These are phyloP conservation scores for Porites rus DNA, from an alignment of 92 coral and sea anemone species.

Conservation along the genomic window DNA sequence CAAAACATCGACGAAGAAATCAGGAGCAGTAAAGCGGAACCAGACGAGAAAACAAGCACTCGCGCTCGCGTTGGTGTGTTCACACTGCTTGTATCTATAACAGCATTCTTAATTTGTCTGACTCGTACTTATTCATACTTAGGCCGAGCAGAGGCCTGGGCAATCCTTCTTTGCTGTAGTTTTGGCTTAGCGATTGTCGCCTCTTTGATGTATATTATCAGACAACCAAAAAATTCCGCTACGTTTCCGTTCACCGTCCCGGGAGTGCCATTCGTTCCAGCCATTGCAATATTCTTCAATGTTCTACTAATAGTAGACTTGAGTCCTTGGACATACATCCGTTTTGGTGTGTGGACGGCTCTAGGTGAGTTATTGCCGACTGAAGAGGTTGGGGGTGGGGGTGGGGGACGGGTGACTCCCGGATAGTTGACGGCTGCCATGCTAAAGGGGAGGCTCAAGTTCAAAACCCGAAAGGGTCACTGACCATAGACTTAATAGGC, in stretches of 20 bases:
- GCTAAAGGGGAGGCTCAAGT: no score
- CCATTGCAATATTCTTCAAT: constrained; percentile 71
- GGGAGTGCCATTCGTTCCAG: constrained; percentile 76
- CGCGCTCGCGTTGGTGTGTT: constrained; percentile 64
- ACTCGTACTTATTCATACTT: constrained; percentile 50
- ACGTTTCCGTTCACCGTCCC: constrained; percentile 92
- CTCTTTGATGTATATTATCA: constrained; percentile 69
- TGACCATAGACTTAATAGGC: no score
- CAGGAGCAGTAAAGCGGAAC: not conserved
- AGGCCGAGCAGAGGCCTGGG: constrained; percentile 68
- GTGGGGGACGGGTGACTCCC: no score
- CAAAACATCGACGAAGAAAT: constrained; percentile 7
- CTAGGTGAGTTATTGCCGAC: constrained; percentile 56
- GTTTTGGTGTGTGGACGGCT: constrained; percentile 82
- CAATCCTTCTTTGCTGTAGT: constrained; percentile 62
- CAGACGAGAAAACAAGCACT: constrained; percentile 59
- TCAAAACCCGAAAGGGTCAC: no score
- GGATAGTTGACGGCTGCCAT: no score
- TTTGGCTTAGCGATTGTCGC: constrained; percentile 70
- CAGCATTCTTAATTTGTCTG: constrained; percentile 60
- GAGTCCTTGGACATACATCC: constrained; percentile 77
- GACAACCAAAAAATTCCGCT: constrained; percentile 84
- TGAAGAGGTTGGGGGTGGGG: no score
- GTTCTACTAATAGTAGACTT: constrained; percentile 69
- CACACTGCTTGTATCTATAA: constrained; percentile 51